Base-by-base conservation (phyloP, 2,797 vertebrate species). In the Staurois parvus region DNA sequence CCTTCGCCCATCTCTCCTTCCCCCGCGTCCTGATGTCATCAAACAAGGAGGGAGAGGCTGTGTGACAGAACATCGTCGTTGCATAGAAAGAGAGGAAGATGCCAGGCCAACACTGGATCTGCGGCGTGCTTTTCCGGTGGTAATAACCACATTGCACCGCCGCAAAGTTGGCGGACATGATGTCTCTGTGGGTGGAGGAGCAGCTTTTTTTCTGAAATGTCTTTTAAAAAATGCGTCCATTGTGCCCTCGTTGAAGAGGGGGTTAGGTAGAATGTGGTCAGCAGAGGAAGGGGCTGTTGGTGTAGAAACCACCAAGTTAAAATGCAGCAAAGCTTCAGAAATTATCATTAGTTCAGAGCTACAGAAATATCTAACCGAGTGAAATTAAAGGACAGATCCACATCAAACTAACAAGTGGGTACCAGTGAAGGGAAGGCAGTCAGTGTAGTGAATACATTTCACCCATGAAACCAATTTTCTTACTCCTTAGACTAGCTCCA, bases 221-320 rank as follows among this genome's bases (percentile, higher is more conserved):
- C 94, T 94, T 79, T 93, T 95, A 88, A 98, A 96, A 91, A 98
- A 98, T 59, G 93, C 94, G 87, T 97, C 96, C 97, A 99, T 98
- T 64, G 19, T 72, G 59, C 66, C 26, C 42, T 68, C 21, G 66
- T 26, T n/a, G 72, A 75, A 72, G 0, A 72, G 4, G 29, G 73
- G 73, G 28, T 40, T 48, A 24, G 52, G 64, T 4, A n/a, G 8
- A 8, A 26, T 26, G 12, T 7, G 64, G 64, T 28, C 21, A 34
- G 64, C 69, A 62, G 64, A 73, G 26, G 72, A 68, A 72, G 67
- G 56, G 89, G 92, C 95, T 96, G 96, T 95, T 91, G 92, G 92
- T 73, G 93, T 79, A 94, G 89, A 94, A 92, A 94, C 75, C 85
- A 10, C 78, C 72, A 45, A 77, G 84, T 95, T 93, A 92, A 89